Conservation (phyloP, 2,113 vertebrate genomes). For the Eublepharis macularius region DNA sequence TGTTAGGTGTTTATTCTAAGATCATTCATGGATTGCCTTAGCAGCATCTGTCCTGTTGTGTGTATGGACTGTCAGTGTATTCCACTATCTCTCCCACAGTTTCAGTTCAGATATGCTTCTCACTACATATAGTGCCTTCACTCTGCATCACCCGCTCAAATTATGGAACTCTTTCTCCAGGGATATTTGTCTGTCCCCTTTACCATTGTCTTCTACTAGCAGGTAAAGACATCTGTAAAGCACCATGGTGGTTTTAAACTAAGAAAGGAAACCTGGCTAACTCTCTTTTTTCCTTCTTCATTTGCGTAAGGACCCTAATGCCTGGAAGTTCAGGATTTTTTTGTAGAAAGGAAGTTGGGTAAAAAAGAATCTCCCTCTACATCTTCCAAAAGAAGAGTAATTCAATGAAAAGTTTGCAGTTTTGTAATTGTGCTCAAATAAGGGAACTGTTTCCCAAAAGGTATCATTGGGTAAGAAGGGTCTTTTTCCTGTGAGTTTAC, state of each 20-base stretch:
- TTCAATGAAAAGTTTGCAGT: background rate
- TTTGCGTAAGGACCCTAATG: background rate
- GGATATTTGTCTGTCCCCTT: too few relatives aligned
- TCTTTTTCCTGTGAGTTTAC: background rate
- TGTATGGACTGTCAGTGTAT: background rate
- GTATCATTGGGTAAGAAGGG: background rate
- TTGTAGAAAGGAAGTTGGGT: background rate
- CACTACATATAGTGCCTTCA: background rate
- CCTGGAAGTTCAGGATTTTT: background rate
- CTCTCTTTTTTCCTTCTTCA: background rate
- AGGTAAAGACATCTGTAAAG: too few relatives aligned
- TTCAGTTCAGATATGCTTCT: background rate
- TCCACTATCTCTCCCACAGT: background rate
- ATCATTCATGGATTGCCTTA: background rate
- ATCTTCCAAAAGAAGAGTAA: background rate
- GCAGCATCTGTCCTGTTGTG: background rate
- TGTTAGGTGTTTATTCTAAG: background rate
- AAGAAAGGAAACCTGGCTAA: background rate
- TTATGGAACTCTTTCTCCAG: background rate
- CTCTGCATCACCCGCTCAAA: background rate
- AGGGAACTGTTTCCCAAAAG: background rate
- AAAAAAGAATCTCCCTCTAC: background rate
- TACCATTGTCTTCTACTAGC: too few relatives aligned
- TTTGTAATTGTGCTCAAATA: background rate
- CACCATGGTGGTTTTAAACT: background rate